Evolutionary conservation across 2,888 invertebrate genomes (phyloP), one percentile per base, ranked within the genome.

Genomic region (Volucella inflata): DNA sequence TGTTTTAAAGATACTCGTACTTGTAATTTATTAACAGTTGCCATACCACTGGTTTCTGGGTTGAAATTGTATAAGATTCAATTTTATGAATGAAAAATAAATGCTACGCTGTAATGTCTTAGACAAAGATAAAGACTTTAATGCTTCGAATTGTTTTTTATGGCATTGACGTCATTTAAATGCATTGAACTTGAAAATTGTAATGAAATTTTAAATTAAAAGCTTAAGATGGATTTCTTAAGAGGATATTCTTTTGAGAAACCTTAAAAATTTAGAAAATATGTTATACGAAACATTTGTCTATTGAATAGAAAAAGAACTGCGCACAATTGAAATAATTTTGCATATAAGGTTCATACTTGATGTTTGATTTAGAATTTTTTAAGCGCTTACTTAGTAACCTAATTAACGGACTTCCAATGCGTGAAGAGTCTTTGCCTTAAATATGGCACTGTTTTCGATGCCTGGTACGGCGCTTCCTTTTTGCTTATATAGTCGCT

Each of bases 1-100:
- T 67, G 70, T 65, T 74, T 14, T 44, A 51, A 12, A 68, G 44
- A 17, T 10, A n/a, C 30, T 70, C 11, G 21, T 48, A 75, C 30
- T 70, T n/a, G 21, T 48, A 75, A 84, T 84, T 80, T 80, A 71
- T 75, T 75, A 60, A 55, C 65, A 72, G 76, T 84, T 68, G 74
- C 50, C 30, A 14, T 21, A n/a, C 16, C 17, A 10, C 16, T 64
- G 70, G 30, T 53, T 70, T 48, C 10, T 57, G 44, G 53, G 53
- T 38, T 21, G 62, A 12, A 59, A 36, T 40, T 21, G 57, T 36
- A 53, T 80, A 53, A 50, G 48, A 65, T 72, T 11, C 14, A 3
- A 64, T 60, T 78, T 79, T 67, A 72, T 72, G 79, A 72, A 79
- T 65, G 62, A 48, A 46, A 14, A 60, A 53, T 72, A 42, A 36